Conservation (phyloP, 2,797 vertebrate species). For the Eleutherodactylus coqui region DNA sequence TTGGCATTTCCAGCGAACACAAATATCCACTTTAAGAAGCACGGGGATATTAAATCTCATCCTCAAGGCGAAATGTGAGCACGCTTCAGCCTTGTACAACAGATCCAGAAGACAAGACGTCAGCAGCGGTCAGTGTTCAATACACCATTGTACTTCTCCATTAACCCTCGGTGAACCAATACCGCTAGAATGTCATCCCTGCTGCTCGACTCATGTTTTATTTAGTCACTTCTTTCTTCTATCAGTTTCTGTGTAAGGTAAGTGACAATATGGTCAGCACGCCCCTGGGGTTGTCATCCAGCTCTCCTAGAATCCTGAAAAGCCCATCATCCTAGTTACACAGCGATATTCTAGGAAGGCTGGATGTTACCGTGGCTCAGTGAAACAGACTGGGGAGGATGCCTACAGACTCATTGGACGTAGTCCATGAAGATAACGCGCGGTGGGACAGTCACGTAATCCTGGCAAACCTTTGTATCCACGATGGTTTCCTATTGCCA, state of each 20-base stretch:
- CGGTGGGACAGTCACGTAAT: neutral
- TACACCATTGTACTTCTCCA: neutral
- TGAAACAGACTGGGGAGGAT: too few species aligned
- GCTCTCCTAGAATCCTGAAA: too few species aligned
- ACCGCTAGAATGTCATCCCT: neutral
- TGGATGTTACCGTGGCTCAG: too few species aligned
- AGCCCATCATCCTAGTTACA: neutral
- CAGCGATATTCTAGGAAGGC: too few species aligned
- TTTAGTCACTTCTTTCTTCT: neutral
- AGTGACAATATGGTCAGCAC: neutral
- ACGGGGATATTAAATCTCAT: neutral
- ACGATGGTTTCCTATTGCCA: neutral
- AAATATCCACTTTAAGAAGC: slow-evolving; percentile 25
- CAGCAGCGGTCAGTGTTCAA: neutral
- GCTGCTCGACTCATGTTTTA: neutral
- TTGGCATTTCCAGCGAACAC: slow-evolving; percentile 24
- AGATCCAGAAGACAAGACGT: neutral
- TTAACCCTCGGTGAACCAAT: neutral
- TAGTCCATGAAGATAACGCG: too few species aligned
- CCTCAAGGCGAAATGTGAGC: neutral
- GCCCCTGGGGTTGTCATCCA: too few species aligned
- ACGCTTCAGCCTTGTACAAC: neutral
- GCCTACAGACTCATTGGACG: too few species aligned
- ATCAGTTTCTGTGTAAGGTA: neutral
- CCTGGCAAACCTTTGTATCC: neutral